Conservation (phyloP, 2,113 vertebrate genomes). For the Pelecanoides urinatrix region DNA sequence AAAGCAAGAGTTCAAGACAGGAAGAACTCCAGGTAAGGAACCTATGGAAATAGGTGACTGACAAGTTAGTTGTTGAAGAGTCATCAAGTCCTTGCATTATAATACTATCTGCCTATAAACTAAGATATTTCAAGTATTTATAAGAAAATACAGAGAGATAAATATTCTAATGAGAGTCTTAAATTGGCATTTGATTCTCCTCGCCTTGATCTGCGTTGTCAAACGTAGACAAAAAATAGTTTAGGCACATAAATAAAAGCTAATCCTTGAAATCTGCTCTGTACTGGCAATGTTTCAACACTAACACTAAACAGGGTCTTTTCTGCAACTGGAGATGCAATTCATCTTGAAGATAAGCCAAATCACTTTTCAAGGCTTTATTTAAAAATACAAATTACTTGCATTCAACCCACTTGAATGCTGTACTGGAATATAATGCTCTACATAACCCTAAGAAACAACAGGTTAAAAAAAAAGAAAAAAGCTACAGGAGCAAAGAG, state of each 20-base stretch:
- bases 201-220: neutral
- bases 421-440: neutral
- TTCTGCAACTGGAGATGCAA: neutral
- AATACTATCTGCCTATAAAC: neutral
- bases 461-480: neutral
- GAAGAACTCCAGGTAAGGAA: neutral
- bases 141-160: neutral
- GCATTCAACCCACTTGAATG: neutral
- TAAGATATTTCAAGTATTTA: neutral
- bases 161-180: neutral
- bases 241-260: neutral
- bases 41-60: neutral
- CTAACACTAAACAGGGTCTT: neutral
- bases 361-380: neutral
- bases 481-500: neutral
- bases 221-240: neutral
- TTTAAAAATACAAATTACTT: neutral
- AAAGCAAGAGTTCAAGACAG: neutral
- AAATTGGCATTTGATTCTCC: neutral
- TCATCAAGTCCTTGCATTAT: neutral
- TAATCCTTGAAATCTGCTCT: neutral
- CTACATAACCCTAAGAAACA: neutral
- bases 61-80: neutral
- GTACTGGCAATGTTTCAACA: neutral
- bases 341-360: neutral